Evolutionary conservation across 2,797 vertebrate species (phyloP).

Genomic region (Sarcophilus harrisii): DNA sequence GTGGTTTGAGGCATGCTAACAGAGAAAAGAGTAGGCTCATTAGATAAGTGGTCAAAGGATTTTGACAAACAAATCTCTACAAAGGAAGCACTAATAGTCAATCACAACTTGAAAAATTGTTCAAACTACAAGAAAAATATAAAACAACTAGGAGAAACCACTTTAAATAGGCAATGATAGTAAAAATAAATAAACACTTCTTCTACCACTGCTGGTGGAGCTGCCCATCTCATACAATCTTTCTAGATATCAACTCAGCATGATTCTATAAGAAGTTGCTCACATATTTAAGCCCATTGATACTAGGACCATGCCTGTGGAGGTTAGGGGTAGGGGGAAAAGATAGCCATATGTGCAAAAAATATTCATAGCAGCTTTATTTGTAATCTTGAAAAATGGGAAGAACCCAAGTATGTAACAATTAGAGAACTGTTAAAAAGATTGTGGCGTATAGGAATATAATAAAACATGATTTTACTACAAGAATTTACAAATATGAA

Average conservation of each 20-base stretch:
- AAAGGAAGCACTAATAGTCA: neutral
- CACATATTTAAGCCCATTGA: neutral
- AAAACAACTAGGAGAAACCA: neutral
- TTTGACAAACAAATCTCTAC: neutral
- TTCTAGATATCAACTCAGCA: neutral
- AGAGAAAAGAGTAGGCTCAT: neutral
- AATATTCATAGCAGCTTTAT: neutral
- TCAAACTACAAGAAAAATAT: neutral
- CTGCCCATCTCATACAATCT: neutral
- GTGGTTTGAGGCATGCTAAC: constrained; percentile 1
- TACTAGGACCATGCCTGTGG: neutral
- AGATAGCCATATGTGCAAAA: neutral
- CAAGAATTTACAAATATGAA: neutral
- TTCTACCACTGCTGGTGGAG: neutral
- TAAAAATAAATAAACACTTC: neutral
- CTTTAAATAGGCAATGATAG: neutral
- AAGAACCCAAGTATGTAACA: neutral
- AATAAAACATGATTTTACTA: neutral
- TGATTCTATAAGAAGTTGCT: neutral
- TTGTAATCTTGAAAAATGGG: neutral
- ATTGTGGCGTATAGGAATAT: neutral
- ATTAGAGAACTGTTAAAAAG: neutral
- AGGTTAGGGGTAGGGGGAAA: neutral
- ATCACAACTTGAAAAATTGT: neutral
- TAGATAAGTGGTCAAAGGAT: neutral